Base-by-base conservation (phyloP, 2,797 vertebrate genomes). In the Microtus obscurus region DNA sequence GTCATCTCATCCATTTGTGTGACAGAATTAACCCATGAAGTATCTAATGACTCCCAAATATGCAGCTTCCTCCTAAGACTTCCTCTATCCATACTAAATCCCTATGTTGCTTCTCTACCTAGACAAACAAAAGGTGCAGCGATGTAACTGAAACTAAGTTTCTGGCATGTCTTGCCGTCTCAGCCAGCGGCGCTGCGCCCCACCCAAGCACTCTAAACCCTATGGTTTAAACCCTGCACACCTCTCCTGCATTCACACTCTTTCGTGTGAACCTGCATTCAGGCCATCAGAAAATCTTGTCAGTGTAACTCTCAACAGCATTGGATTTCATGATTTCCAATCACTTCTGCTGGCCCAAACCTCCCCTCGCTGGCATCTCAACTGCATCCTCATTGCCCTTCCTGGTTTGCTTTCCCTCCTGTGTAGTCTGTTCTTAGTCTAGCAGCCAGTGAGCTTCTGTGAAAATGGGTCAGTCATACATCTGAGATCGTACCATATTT, bases 1-100 rank as follows among this genome's bases (percentile, higher is more conserved):
- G 59, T 88, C 16, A 78, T 91, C 16, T 61, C 48, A 69, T 82
- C 21, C n/a, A 74, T 93, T 95, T 34, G 2, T 17, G 4, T 81
- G 31, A 67, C 34, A 23, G 77, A 82, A 61, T 89, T 94, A 56
- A 86, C 90, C 79, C 40, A 71, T 45, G 27, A 79, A 51, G 59
- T 78, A 86, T 53, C 63, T 89, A 78, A 81, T 51, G 29, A 85
- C 40, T 61, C 76, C 71, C 71, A 88, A 80, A 77, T 85, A 71
- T 12, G 17, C 65, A 56, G 51, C 45, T 65, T 53, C 51, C 61
- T 63, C 37, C 59, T 45, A 81, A 92, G 59, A 77, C 37, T 88
- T 85, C 83, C 27, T 67, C 76, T 13, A 56, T 37, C 27, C 78
- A 43, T 53, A 43, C 37, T n/a, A 23, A 90, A 56, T 19, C 63